Base-by-base conservation (phyloP, 2,113 vertebrate genomes). In the Aptenodytes forsteri region DNA sequence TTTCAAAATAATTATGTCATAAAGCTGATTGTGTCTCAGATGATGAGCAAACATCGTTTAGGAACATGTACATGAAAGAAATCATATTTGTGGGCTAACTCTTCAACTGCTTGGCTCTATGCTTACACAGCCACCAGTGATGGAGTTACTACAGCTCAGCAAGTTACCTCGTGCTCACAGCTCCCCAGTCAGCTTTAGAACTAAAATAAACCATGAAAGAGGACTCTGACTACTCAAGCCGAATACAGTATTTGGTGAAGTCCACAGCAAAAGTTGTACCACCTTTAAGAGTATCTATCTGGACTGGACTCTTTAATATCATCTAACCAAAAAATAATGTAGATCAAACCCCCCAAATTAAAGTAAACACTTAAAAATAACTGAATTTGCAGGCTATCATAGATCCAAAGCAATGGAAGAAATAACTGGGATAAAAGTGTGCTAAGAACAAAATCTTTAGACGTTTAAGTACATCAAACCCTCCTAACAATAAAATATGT, bases 401-500 rank as follows among this genome's bases (percentile, higher is more conserved):
- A 34, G 64, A 65, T 42, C 18, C 30, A 2, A 50, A 62, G 42
- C 50, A 83, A 44, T 79, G 21, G 65, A 64, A 67, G 36, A 93
- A 96, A 89, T 75, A 83, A 62, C 54, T 95, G 59, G 56, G 47
- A 92, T 93, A 96, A 93, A 96, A 96, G 59, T 85, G 46, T 67
- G 58, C 44, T 93, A 38, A 96, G 89, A 96, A 84, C 25, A 96
- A 97, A 96, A 92, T 90, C 72, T 94, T 95, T 87, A 73, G 44
- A 71, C 80, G 55, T 47, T 97, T 97, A 97, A 97, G 81, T 91
- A 94, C 29, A 93, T 94, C 58, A 95, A 30, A 79, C 87, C 21
- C 52, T 87, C 81, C 90, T 94, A 97, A 83, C 36, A 75, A 94
- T 94, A 96, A 98, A 97, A 95, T 96, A 90, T 80, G 26, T 91